Evolutionary conservation across 1,140 invertebrate species (phyloP).

Genomic region (Sminthurides bifidus): DNA sequence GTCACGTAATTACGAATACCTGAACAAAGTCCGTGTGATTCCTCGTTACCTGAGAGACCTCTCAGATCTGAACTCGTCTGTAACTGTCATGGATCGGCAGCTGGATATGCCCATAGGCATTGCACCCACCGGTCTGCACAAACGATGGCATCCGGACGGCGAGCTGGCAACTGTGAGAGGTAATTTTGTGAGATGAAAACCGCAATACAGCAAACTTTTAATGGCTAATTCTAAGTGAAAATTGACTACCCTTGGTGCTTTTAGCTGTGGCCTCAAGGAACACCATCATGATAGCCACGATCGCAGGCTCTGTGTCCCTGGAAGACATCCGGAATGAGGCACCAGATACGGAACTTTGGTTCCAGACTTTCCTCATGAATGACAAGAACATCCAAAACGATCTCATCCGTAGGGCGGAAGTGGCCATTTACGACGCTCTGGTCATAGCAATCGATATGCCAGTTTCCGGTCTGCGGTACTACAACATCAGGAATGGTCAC

Average conservation of each 20-base stretch:
- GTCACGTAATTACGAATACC: background rate
- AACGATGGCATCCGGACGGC: conserved; percentile 79
- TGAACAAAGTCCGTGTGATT: conserved; percentile 42
- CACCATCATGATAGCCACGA: conserved; percentile 41
- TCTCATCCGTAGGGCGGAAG: conserved; percentile 65
- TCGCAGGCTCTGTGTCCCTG: conserved; percentile 40
- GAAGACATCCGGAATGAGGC: conserved; percentile 40
- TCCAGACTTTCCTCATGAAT: conserved; percentile 42
- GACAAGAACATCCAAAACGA: conserved; percentile 36
- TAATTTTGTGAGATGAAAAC: conserved; percentile 33
- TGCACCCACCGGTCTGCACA: conserved; percentile 83
- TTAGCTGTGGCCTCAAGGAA: conserved; percentile 37
- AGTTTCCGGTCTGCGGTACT: conserved; percentile 61
- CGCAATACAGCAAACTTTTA: conserved; percentile 14
- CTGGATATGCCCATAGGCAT: conserved; percentile 72
- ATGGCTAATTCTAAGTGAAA: background rate
- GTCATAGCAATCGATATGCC: conserved; percentile 83
- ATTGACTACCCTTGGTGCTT: conserved; percentile 22
- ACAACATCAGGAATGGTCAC: conserved; percentile 52
- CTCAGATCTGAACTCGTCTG: conserved; percentile 47
- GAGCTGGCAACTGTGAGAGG: conserved; percentile 73
- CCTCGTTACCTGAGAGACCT: conserved; percentile 70
- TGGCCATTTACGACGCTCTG: conserved; percentile 65
- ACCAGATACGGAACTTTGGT: conserved; percentile 35
- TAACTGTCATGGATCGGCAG: conserved; percentile 51